These are phyloP conservation scores for Vanacampus margaritifer DNA, from an alignment of 2,113 vertebrate species.

Conservation along the genomic window DNA sequence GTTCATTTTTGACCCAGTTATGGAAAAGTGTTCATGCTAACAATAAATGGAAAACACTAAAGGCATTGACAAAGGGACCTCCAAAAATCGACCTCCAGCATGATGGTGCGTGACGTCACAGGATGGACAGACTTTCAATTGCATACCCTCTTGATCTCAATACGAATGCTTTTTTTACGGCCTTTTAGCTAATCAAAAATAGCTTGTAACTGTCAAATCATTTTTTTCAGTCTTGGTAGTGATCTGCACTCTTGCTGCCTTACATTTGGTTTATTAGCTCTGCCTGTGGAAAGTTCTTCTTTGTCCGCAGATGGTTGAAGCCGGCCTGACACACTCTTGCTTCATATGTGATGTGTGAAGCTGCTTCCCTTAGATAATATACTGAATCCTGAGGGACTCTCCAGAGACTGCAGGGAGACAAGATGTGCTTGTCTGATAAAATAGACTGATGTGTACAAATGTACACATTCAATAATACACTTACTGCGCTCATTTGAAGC, in stretches of 20 bases:
- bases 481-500: constrained; percentile 27
- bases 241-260: neutral
- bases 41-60: too few species aligned
- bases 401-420: constrained; percentile 46
- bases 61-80: too few species aligned
- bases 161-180: too few species aligned
- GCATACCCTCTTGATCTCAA: too few species aligned
- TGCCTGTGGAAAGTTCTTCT: constrained; percentile 32
- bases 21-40: too few species aligned
- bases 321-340: constrained; percentile 38
- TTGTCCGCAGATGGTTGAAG: constrained; percentile 35
- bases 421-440: constrained; percentile 65
- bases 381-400: constrained; percentile 45
- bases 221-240: too few species aligned
- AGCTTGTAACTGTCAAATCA: too few species aligned
- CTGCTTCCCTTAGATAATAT: constrained; percentile 68
- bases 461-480: constrained; percentile 60
- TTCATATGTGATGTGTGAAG: constrained; percentile 40
- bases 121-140: too few species aligned
- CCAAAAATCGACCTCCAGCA: too few species aligned
- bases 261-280: constrained; percentile 1
- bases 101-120: too few species aligned
- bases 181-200: too few species aligned
- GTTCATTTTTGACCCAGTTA: too few species aligned
- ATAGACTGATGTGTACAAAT: constrained; percentile 59